These are phyloP conservation scores for Cepaea hortensis DNA, from an alignment of 2,888 invertebrate species.

Conservation along the genomic window DNA sequence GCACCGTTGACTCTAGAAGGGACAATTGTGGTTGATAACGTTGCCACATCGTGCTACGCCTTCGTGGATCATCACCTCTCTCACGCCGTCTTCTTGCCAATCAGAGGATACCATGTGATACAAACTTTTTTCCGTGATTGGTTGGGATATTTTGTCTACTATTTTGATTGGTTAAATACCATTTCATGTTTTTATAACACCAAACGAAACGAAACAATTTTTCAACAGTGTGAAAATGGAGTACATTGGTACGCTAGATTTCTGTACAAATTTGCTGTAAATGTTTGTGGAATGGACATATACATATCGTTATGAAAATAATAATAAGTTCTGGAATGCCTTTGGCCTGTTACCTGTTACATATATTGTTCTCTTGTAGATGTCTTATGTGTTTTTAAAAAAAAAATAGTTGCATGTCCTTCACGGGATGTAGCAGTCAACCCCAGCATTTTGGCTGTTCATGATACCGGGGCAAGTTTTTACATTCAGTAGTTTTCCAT, in stretches of 20 bases:
- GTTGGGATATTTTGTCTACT: not conserved
- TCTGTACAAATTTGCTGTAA: constrained; percentile 80
- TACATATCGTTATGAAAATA: constrained; percentile 21
- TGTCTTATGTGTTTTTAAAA: too few species aligned
- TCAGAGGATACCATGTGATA: constrained; percentile 78
- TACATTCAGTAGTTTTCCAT: too few species aligned
- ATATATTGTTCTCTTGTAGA: too few species aligned
- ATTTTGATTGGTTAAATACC: constrained; percentile 15
- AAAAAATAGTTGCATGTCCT: too few species aligned
- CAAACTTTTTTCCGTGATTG: constrained; percentile 19
- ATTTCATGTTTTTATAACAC: not conserved
- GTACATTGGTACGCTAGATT: constrained; percentile 93
- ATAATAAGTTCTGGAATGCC: too few species aligned
- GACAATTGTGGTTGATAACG: constrained; percentile 91
- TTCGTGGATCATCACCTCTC: constrained; percentile 90
- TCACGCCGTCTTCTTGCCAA: constrained; percentile 89
- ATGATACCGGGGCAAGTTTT: too few species aligned
- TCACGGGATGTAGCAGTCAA: too few species aligned
- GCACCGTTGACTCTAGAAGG: constrained; percentile 92
- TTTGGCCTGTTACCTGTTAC: too few species aligned
- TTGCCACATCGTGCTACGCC: constrained; percentile 96
- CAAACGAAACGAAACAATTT: not conserved
- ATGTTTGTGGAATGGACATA: constrained; percentile 40
- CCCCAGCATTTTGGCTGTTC: too few species aligned
- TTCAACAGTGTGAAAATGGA: constrained; percentile 78